Evolutionary conservation across 2,113 vertebrate species (phyloP).

Genomic region (Oreocharis arfaki): DNA sequence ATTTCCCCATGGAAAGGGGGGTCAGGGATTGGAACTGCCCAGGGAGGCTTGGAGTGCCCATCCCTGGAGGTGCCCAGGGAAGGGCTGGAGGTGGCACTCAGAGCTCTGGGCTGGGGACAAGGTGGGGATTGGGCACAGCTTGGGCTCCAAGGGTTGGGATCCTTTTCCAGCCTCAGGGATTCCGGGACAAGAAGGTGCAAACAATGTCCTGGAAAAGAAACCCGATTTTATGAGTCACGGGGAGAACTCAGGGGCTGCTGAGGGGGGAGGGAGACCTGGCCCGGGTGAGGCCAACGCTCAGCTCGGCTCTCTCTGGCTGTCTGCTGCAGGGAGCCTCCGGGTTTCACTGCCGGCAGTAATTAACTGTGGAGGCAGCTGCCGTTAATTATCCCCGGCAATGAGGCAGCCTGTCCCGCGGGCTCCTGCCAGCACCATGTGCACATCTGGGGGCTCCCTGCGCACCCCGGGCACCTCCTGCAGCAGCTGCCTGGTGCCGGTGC

Average conservation of each 20-base stretch:
- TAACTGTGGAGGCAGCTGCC: background rate
- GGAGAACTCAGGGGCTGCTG: fast-evolving
- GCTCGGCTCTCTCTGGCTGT: background rate
- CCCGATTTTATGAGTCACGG: fast-evolving
- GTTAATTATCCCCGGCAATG: background rate
- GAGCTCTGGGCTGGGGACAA: background rate
- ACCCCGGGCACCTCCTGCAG: background rate
- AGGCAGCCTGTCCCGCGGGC: background rate
- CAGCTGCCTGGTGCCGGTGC: background rate
- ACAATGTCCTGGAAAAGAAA: background rate
- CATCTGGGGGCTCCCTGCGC: background rate
- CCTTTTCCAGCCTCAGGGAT: fast-evolving
- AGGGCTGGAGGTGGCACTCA: background rate
- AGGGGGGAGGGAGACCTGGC: background rate
- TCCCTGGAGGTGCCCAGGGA: background rate
- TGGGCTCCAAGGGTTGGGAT: too few species aligned
- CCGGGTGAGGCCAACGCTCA: background rate
- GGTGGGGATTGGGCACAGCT: background rate
- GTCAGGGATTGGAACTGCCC: background rate
- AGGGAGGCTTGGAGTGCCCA: background rate
- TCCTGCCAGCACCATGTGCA: background rate
- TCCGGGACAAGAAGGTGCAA: background rate
- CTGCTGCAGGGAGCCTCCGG: background rate
- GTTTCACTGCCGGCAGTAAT: background rate
- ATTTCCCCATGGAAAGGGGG: background rate